Evolutionary conservation across 1,140 invertebrate species (phyloP).

Genomic region (Brachionus calyciflorus): DNA sequence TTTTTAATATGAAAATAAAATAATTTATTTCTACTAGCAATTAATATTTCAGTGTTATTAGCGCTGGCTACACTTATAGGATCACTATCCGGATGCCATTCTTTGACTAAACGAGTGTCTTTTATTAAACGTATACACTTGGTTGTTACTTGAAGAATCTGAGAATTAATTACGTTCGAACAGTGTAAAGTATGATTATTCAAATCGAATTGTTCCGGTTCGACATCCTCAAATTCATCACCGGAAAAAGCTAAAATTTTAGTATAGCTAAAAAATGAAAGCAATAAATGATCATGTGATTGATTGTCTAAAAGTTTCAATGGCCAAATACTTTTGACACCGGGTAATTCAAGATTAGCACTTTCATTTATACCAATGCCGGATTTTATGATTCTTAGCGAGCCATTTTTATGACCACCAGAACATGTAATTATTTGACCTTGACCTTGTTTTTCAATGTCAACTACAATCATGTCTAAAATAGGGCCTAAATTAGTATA

Average conservation of each 20-base stretch:
- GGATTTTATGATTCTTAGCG: conserved; percentile 90
- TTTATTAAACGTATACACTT: neutral
- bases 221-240: conserved; percentile 94
- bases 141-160: conserved; percentile 66
- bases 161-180: conserved; percentile 78
- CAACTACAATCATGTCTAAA: conserved; percentile 88
- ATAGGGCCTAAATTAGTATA: conserved; percentile 96
- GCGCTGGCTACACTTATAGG: conserved; percentile 84
- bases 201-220: conserved; percentile 74
- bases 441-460: conserved; percentile 91
- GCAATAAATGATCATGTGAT: conserved; percentile 52
- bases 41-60: conserved; percentile 76
- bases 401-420: conserved; percentile 93
- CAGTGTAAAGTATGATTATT: conserved; percentile 88
- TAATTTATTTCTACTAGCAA: conserved; percentile 80
- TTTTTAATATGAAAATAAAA: conserved; percentile 80
- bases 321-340: conserved; percentile 67
- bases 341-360: conserved; percentile 89
- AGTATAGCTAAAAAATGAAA: conserved; percentile 53
- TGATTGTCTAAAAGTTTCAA: neutral
- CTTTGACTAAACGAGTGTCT: conserved; percentile 63
- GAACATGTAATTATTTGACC: conserved; percentile 86
- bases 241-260: conserved; percentile 70
- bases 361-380: conserved; percentile 96
- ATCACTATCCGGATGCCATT: conserved; percentile 74